These are phyloP conservation scores for Apocheima hispidaria DNA, from an alignment of 2,888 invertebrate species.

Conservation along the genomic window DNA sequence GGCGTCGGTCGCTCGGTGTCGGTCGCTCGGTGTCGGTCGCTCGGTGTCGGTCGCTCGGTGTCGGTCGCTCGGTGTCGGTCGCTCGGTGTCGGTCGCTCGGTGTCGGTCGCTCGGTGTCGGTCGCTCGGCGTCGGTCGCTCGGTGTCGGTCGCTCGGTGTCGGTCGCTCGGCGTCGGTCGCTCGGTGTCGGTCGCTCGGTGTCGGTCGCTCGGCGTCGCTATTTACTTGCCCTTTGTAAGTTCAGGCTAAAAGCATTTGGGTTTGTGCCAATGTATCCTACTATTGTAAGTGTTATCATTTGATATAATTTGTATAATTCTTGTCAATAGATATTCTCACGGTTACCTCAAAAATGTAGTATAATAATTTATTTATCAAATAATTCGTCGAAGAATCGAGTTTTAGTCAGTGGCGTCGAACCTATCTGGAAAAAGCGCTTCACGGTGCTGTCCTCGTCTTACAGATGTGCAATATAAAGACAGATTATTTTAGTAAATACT, in stretches of 20 bases:
- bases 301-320: slow-evolving; percentile 15
- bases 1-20: no score
- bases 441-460: neutral
- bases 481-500: neutral
- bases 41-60: no score
- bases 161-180: no score
- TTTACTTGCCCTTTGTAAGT: neutral
- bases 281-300: slow-evolving; percentile 29
- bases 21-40: no score
- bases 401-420: neutral
- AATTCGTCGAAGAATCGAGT: neutral
- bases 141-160: no score
- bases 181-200: no score
- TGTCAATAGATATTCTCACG: slow-evolving; percentile 2
- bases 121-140: no score
- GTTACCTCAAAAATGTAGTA: slow-evolving; percentile 4
- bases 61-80: no score
- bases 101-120: no score
- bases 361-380: neutral
- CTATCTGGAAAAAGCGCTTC: neutral
- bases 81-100: no score
- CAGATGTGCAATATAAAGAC: neutral
- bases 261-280: slow-evolving; percentile 25
- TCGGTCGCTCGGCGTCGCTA: neutral
- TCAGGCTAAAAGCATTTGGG: slow-evolving; percentile 6